Evolutionary conservation across 2,888 invertebrate species (phyloP).

Genomic region (Autographa gamma): DNA sequence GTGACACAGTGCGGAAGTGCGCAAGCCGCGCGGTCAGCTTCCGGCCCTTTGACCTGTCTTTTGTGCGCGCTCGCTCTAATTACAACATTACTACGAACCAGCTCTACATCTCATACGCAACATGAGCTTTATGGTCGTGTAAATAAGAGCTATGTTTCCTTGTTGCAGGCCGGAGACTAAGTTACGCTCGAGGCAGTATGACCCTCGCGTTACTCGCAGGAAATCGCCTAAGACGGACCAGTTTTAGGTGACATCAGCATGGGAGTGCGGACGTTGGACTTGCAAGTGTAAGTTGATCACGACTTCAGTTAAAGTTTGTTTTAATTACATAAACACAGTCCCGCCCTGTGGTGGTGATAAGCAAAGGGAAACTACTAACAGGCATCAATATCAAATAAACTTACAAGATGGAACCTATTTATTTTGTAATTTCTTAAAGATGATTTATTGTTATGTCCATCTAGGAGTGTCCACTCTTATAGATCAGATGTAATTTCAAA

Average conservation of each 20-base stretch:
- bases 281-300: slow-evolving; percentile 32
- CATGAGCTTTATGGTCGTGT: slow-evolving; percentile 45
- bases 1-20: slow-evolving; percentile 77
- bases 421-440: background rate
- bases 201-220: slow-evolving; percentile 72
- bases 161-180: slow-evolving; percentile 53
- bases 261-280: slow-evolving; percentile 32
- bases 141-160: slow-evolving; percentile 61
- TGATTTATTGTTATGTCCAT: no score
- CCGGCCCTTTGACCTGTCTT: slow-evolving; percentile 85
- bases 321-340: slow-evolving; percentile 25
- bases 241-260: slow-evolving; percentile 66
- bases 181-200: slow-evolving; percentile 67
- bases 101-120: slow-evolving; percentile 28
- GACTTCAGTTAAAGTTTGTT: slow-evolving; percentile 36
- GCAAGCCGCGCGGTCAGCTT: slow-evolving; percentile 83
- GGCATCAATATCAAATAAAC: background rate
- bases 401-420: background rate
- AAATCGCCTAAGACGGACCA: slow-evolving; percentile 78
- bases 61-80: slow-evolving; percentile 76
- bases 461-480: no score
- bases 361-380: background rate
- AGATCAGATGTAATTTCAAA: no score
- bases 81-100: slow-evolving; percentile 70
- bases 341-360: background rate